phyloP scores from a whole-genome alignment of 2,797 vertebrate species.

The Sebastes nivosus region DNA sequence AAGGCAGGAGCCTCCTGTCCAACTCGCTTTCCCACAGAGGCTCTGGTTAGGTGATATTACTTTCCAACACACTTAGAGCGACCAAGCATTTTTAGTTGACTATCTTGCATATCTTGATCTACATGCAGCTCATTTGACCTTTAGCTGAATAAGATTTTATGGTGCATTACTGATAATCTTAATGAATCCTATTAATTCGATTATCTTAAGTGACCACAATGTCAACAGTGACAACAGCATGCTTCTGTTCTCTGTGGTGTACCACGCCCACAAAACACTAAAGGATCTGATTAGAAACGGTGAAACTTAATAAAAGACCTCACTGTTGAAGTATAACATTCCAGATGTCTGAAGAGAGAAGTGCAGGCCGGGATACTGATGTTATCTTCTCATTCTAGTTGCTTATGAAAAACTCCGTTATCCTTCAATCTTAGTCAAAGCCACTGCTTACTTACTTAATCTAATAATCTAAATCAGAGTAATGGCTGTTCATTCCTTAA shows the following conservation, averaged over 20 bases:
- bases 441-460: background rate
- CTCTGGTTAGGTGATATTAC: background rate
- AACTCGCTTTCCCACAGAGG: background rate
- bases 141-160: background rate
- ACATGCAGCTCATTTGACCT: background rate
- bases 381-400: conserved; percentile 28
- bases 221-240: conserved; percentile 12
- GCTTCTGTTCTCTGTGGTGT: background rate
- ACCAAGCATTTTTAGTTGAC: background rate
- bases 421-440: background rate
- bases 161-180: background rate
- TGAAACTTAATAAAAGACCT: background rate
- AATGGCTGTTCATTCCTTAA: background rate
- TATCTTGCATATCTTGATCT: background rate
- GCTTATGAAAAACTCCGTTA: conserved; percentile 9
- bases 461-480: background rate
- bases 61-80: background rate
- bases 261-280: background rate
- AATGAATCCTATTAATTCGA: background rate
- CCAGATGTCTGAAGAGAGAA: background rate
- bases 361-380: conserved; percentile 22
- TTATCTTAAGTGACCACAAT: background rate
- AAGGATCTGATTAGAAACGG: conserved; percentile 1
- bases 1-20: background rate
- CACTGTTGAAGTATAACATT: background rate